Evolutionary conservation across 1,140 invertebrate genomes (phyloP).

Genomic region (Sinella curviseta): DNA sequence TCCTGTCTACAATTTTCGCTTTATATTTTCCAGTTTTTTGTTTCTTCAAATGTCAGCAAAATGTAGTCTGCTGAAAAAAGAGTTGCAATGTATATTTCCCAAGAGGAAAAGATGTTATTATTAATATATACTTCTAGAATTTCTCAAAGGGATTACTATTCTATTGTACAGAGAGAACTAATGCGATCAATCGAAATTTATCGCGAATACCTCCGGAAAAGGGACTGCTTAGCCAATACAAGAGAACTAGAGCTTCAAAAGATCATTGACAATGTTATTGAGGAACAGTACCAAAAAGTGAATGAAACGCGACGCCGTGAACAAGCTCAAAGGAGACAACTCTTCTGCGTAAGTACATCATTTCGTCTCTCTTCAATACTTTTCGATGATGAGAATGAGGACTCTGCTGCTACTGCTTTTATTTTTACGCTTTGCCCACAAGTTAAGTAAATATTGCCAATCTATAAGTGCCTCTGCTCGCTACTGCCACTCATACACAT

Average conservation of each 20-base stretch:
- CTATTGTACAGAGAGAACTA: slow-evolving; percentile 39
- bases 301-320: slow-evolving; percentile 33
- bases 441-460: no score
- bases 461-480: no score
- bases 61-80: not conserved
- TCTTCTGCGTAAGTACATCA: slow-evolving; percentile 20
- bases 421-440: not conserved
- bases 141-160: slow-evolving; percentile 12
- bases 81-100: not conserved
- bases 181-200: slow-evolving; percentile 43
- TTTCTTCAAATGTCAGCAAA: not conserved
- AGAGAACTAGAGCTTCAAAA: slow-evolving; percentile 34
- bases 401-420: no score
- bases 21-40: not conserved
- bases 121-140: not conserved
- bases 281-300: slow-evolving; percentile 43
- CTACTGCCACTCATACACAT: no score
- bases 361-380: not conserved
- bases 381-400: not conserved
- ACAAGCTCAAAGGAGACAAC: slow-evolving; percentile 30
- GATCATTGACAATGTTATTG: slow-evolving; percentile 44
- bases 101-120: not conserved
- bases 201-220: slow-evolving; percentile 38
- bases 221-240: slow-evolving; percentile 36
- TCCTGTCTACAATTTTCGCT: not conserved